Evolutionary conservation across 23 tunicate species (phyloP), one percentile per base, ranked within the genome.

Genomic region (Clavelina lepadiformis): DNA sequence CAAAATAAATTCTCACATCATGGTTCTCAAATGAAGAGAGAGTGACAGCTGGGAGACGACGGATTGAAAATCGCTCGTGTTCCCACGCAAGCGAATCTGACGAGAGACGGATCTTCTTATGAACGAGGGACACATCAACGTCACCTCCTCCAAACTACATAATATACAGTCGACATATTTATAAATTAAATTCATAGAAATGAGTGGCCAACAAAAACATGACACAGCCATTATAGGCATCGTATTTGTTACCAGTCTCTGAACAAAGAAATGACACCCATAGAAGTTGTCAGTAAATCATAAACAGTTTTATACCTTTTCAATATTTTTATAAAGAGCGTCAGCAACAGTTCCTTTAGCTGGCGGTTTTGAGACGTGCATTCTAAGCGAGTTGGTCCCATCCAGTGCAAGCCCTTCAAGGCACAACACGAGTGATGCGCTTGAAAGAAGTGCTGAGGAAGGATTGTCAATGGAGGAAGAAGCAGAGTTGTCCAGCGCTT

Each of bases 311-410:
- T 41, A 21, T 65, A 88, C 96, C 78, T 69, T 80, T 64, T 82
- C 38, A 6, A 89, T 74, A 31, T 81, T 68, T 18, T 38, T 33
- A 51, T 80, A 56, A 38, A 89, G 63, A 26, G 26, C 37, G 31
- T 76, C 56, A 31, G 97, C 79, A 6, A 51, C 82, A 0, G 88
- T 55, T 8, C 80, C 79, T 30, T 69, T 59, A 4, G 33, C 59
- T 13, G 97, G 97, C 4, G 97, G 97, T 63, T 89, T 89, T 3
- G 97, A 89, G 7, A 89, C 97, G 41, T 89, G 97, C 89, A 89
- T 70, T 3, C 77, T 67, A 37, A 89, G 70, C 32, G 75, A 57
- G 8, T 56, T 36, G 5, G 35, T 18, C 27, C 46, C 75, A 5
- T 8, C 33, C 31, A 67, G 25, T 13, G 68, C 89, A 13, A 89